Evolutionary conservation across 2,888 invertebrate genomes (phyloP).

Genomic region (Drosophila kambysellisi): DNA sequence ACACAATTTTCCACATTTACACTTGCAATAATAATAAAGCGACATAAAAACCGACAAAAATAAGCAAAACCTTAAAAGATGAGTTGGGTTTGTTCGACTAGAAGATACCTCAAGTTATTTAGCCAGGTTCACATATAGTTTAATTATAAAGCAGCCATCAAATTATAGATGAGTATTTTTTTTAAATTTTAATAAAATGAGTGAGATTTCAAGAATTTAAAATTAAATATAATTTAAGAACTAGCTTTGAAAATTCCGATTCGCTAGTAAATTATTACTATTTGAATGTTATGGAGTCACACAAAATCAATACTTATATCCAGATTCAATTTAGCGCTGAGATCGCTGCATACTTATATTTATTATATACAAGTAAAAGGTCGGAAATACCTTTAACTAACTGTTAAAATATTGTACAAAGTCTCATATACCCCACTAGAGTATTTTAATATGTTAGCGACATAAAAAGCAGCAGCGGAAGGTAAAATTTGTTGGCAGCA

Average conservation of each 20-base stretch:
- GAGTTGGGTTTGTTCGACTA: constrained; percentile 4
- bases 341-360: not conserved
- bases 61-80: constrained; percentile 2
- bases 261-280: not conserved
- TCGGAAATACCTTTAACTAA: not conserved
- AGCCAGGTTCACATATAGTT: not conserved
- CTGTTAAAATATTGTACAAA: not conserved
- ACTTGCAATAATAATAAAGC: constrained; percentile 79
- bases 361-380: not conserved
- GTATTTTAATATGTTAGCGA: constrained; percentile 3
- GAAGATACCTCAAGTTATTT: not conserved
- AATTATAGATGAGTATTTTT: no score
- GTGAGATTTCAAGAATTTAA: not conserved
- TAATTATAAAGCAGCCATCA: no score
- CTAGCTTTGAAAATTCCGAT: not conserved
- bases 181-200: not conserved
- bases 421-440: not conserved
- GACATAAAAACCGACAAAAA: constrained; percentile 51
- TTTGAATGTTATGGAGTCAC: not conserved
- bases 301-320: not conserved
- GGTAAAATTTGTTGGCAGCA: constrained; percentile 48
- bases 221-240: not conserved
- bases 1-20: constrained; percentile 72
- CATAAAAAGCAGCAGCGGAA: constrained; percentile 34
- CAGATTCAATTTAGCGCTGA: not conserved